Percentiles rank a stretch among this genome's conserved stretches.
Conservation (phyloP, 1,140 invertebrate genomes). For the Lepidurus apus region DNA sequence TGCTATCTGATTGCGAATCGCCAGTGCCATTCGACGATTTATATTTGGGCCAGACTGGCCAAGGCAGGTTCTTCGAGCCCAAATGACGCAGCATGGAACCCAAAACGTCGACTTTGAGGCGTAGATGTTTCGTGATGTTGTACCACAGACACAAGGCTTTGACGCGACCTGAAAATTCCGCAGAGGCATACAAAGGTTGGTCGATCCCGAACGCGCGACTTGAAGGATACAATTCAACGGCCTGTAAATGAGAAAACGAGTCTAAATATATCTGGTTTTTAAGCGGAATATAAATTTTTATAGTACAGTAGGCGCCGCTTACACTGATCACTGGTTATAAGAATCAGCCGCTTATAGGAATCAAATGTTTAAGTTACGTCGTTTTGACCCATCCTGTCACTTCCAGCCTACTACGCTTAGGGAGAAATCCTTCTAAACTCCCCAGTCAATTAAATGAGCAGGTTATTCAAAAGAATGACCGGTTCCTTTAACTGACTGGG, state of each 20-base stretch:
- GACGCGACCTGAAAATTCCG: slow-evolving; percentile 59
- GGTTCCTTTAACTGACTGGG: no score
- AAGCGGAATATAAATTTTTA: not conserved
- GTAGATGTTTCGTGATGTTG: slow-evolving; percentile 77
- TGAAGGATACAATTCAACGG: slow-evolving; percentile 76
- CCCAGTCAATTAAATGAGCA: no score
- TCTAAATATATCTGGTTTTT: not conserved
- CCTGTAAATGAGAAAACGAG: slow-evolving; percentile 27
- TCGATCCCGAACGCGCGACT: slow-evolving; percentile 66
- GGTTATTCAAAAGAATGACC: no score
- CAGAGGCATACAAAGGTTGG: slow-evolving; percentile 63
- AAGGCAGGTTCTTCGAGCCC: slow-evolving; percentile 42
- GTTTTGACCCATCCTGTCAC: no score
- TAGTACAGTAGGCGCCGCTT: not conserved
- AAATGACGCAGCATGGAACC: slow-evolving; percentile 63
- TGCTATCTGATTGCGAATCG: not conserved
- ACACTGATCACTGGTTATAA: no score
- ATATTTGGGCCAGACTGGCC: slow-evolving; percentile 41
- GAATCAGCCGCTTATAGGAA: no score
- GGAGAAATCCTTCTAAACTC: no score
- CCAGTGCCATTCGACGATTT: slow-evolving; percentile 17
- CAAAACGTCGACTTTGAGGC: slow-evolving; percentile 70
- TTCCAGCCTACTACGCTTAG: no score
- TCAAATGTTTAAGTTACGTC: no score
- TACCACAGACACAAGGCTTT: slow-evolving; percentile 83